Percentiles rank a stretch among this genome's conserved stretches.
Evolutionary conservation across 2,797 vertebrate genomes (phyloP).

Genomic region (Enteromius anoplus): DNA sequence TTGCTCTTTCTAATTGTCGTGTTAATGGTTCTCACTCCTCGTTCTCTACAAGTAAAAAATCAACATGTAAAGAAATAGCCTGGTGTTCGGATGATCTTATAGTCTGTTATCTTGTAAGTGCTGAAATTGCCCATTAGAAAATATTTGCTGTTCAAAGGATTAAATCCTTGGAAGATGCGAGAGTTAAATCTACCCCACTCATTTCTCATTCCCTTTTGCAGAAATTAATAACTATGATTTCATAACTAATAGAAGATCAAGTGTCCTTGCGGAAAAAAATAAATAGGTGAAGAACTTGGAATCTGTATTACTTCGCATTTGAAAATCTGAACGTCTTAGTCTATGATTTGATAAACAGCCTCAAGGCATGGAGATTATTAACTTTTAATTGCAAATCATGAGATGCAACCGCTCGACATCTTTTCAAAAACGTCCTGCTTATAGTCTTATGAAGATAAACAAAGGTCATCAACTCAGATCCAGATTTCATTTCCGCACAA

Average conservation of each 20-base stretch:
- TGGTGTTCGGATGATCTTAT: slow-evolving; percentile 23
- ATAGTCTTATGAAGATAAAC: slow-evolving; percentile 47
- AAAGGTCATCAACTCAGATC: slow-evolving; percentile 47
- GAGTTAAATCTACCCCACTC: slow-evolving; percentile 36
- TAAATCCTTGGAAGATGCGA: slow-evolving; percentile 48
- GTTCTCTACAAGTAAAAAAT: slow-evolving; percentile 48
- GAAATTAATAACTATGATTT: slow-evolving; percentile 58
- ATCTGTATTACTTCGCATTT: slow-evolving; percentile 22
- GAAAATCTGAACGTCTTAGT: slow-evolving; percentile 30
- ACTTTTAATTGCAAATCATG: slow-evolving; percentile 61
- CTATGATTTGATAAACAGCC: slow-evolving; percentile 54
- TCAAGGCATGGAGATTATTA: slow-evolving; percentile 58
- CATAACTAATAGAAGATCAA: slow-evolving; percentile 50
- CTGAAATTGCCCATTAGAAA: slow-evolving; percentile 60
- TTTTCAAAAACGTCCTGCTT: neutral
- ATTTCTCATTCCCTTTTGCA: slow-evolving; percentile 43
- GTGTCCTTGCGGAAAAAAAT: slow-evolving; percentile 59
- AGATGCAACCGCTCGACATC: slow-evolving; percentile 37
- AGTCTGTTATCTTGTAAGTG: slow-evolving; percentile 57
- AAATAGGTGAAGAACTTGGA: slow-evolving; percentile 50
- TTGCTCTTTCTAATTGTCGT: slow-evolving; percentile 36
- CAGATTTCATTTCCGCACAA: slow-evolving; percentile 8
- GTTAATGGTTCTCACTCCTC: slow-evolving; percentile 37
- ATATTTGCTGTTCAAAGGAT: slow-evolving; percentile 61
- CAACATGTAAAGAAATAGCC: slow-evolving; percentile 48